Conservation (phyloP, 2,113 vertebrate species). For the Tragulus kanchil region DNA sequence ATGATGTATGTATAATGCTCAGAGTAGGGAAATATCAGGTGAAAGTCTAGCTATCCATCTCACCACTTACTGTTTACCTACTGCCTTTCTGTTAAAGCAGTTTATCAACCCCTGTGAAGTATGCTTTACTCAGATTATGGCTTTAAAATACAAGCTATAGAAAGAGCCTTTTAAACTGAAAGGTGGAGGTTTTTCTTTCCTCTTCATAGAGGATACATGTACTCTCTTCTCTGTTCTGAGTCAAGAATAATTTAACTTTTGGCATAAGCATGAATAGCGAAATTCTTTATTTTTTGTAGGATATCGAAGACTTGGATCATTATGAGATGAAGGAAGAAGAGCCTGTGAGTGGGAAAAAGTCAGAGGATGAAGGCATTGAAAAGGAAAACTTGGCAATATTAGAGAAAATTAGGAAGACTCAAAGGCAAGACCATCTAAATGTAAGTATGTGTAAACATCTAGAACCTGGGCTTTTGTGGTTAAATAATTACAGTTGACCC, state of each 20-base stretch:
- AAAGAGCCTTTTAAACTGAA: not conserved
- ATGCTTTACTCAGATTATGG: not conserved
- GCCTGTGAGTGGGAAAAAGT: conserved; percentile 95
- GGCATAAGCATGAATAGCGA: not conserved
- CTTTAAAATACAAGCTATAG: not conserved
- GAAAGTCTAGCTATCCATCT: not conserved
- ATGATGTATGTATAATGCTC: not conserved
- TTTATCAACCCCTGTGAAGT: not conserved
- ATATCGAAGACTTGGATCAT: conserved; percentile 98
- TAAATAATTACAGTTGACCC: not conserved
- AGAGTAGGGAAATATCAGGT: not conserved
- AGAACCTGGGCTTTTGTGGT: not conserved
- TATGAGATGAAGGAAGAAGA: conserved; percentile 99
- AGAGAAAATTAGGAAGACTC: conserved; percentile 99
- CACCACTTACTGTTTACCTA: not conserved
- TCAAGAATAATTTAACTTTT: conserved; percentile 25
- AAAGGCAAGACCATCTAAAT: conserved; percentile 98
- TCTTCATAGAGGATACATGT: not conserved
- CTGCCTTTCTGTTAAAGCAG: not conserved
- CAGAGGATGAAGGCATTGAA: conserved; percentile 98
- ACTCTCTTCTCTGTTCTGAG: not conserved
- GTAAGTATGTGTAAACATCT: conserved; percentile 88
- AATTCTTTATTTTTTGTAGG: conserved; percentile 86
- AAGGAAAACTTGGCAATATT: conserved; percentile 98
- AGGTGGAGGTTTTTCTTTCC: not conserved